Conservation (phyloP, 2,888 invertebrate species). For the Andrena minutula region DNA sequence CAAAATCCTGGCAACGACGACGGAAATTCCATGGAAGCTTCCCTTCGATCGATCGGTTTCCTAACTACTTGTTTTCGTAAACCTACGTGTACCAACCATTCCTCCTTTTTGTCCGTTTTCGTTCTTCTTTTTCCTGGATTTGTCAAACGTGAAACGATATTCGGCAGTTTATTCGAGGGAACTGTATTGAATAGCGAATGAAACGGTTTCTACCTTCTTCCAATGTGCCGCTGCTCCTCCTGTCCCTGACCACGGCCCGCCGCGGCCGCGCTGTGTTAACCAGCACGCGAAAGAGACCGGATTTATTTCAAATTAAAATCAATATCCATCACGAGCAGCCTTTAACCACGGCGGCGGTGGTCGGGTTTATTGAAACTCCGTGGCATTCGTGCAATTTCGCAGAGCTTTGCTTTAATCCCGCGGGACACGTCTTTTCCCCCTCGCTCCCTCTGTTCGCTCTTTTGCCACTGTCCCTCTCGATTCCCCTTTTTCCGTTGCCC, state of each 20-base stretch:
- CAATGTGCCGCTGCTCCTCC: not conserved
- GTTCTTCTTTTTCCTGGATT: not conserved
- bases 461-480: not conserved
- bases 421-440: slow-evolving; percentile 70
- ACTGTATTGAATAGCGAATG: slow-evolving; percentile 8
- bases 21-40: not conserved
- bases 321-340: slow-evolving; percentile 68
- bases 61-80: not conserved
- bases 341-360: slow-evolving; percentile 61
- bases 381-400: slow-evolving; percentile 79
- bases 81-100: not conserved
- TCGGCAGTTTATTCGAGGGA: slow-evolving; percentile 14
- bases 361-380: slow-evolving; percentile 78
- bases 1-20: not conserved
- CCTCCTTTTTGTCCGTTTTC: not conserved
- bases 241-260: not conserved
- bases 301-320: slow-evolving; percentile 77
- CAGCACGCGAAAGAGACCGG: slow-evolving; percentile 51
- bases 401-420: slow-evolving; percentile 79
- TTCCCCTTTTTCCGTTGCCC: not conserved
- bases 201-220: not conserved
- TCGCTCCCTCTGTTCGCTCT: slow-evolving; percentile 9
- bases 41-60: not conserved
- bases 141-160: not conserved
- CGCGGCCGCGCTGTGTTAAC: slow-evolving; percentile 11